Conservation (phyloP, 2,797 vertebrate species). For the Eulemur coronatus region DNA sequence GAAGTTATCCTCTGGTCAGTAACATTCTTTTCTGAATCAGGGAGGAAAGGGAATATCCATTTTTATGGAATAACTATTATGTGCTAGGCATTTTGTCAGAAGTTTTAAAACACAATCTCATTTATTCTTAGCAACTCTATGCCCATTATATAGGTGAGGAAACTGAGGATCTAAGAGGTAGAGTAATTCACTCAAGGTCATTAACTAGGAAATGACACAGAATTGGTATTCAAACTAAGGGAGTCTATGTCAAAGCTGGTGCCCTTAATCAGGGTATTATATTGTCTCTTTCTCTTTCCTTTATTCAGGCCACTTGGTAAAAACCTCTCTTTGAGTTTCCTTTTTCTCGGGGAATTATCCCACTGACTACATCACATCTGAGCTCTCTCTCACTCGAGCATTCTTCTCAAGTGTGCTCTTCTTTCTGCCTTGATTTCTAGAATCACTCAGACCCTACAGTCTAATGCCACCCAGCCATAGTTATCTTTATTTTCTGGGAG, state of each 20-base stretch:
- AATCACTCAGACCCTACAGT: background rate
- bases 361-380: background rate
- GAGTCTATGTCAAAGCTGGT: background rate
- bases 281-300: constrained; percentile 21
- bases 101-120: constrained; percentile 20
- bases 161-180: background rate
- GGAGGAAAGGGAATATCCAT: background rate
- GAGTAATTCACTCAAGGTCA: background rate
- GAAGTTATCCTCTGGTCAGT: background rate
- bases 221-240: background rate
- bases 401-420: background rate
- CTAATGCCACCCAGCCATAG: background rate
- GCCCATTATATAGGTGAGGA: background rate
- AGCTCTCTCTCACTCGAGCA: background rate
- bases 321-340: background rate
- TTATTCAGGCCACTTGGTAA: background rate
- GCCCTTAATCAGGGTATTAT: background rate
- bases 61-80: background rate
- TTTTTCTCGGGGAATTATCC: constrained; percentile 31
- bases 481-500: background rate
- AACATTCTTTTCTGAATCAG: constrained; percentile 13
- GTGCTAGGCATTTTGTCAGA: background rate
- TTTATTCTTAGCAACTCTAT: background rate
- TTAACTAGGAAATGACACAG: background rate
- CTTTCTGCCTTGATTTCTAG: constrained; percentile 9